Conservation (phyloP, 2,797 vertebrate species). For the Cheirogaleus major region DNA sequence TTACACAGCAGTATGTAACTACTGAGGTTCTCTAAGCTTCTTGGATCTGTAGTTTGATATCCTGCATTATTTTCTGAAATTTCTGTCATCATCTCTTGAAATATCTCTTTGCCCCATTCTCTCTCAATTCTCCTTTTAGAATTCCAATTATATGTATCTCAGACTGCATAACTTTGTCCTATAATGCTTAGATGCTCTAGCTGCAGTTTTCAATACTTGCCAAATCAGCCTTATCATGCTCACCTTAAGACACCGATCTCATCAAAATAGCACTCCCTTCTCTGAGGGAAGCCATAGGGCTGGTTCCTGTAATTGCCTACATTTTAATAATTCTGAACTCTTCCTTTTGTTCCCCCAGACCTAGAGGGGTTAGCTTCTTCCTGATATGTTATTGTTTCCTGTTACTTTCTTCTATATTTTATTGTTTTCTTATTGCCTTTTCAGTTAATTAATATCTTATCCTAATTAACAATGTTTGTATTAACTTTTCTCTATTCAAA, state of each 20-base stretch:
- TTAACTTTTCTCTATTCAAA: background rate
- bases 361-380: background rate
- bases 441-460: background rate
- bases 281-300: background rate
- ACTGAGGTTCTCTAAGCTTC: background rate
- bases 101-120: background rate
- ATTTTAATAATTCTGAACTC: constrained; percentile 3
- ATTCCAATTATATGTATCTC: background rate
- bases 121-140: background rate
- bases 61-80: constrained; percentile 25
- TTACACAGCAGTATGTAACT: background rate
- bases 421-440: background rate
- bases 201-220: background rate
- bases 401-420: background rate
- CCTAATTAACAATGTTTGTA: background rate
- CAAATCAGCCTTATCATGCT: background rate
- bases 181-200: background rate
- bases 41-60: background rate
- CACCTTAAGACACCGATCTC: background rate
- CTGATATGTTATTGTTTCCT: background rate
- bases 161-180: background rate
- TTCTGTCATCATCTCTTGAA: background rate
- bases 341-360: background rate
- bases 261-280: background rate
- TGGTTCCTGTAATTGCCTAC: background rate